Percentiles rank a stretch among this genome's conserved stretches.
phyloP scores from a whole-genome alignment of 2,113 vertebrate genomes.

The Dolichotis patagonum region DNA sequence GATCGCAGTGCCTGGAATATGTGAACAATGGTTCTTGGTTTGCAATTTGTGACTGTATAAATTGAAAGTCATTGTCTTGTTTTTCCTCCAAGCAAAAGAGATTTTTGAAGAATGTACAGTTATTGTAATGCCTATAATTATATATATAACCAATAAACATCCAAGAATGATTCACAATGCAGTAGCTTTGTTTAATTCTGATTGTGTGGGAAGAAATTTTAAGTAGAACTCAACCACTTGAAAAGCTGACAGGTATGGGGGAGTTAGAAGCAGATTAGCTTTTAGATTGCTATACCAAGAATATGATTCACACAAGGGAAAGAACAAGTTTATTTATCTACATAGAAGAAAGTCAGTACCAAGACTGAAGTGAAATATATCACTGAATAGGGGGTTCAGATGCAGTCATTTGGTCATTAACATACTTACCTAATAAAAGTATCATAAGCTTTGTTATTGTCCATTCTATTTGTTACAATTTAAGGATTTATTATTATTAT shows the following conservation, averaged over 20 bases:
- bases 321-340: background rate
- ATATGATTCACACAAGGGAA: slow-evolving; percentile 55
- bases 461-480: background rate
- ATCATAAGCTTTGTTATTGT: background rate
- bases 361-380: slow-evolving; percentile 37
- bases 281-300: background rate
- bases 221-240: slow-evolving; percentile 33
- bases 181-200: slow-evolving; percentile 71
- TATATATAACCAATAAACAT: slow-evolving; percentile 40
- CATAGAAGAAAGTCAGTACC: background rate
- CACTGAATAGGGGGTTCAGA: slow-evolving; percentile 17
- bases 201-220: slow-evolving; percentile 50
- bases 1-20: slow-evolving; percentile 25
- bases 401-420: background rate
- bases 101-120: slow-evolving; percentile 60
- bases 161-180: slow-evolving; percentile 69
- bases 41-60: slow-evolving; percentile 60
- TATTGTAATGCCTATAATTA: slow-evolving; percentile 77
- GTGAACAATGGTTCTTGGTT: slow-evolving; percentile 61
- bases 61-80: slow-evolving; percentile 52
- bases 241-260: slow-evolving; percentile 58
- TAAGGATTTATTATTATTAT: background rate
- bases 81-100: slow-evolving; percentile 47
- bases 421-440: background rate
- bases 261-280: slow-evolving; percentile 59